A percentile compares a stretch with the other conserved stretches of the same genome.
phyloP scores from a whole-genome alignment of 2,888 invertebrate genomes.

The Drosophila rubida region DNA sequence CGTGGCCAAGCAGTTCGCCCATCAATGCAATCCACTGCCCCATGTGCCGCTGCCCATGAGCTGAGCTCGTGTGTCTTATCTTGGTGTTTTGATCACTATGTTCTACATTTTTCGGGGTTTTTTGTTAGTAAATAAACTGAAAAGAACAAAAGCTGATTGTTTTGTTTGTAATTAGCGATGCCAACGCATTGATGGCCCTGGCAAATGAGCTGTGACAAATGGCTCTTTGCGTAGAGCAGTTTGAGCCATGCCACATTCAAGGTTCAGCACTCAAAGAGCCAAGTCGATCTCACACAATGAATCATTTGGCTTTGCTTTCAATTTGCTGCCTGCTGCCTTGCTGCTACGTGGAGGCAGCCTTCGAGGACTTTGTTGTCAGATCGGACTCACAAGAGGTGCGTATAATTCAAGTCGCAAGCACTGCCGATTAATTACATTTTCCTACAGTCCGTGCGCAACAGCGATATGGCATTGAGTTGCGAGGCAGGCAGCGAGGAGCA shows the following conservation, averaged over 20 bases:
- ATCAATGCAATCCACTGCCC: slow-evolving; percentile 82
- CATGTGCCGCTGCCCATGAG: slow-evolving; percentile 79
- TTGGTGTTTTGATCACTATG: background rate
- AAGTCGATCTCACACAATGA: slow-evolving; percentile 39
- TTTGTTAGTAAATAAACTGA: slow-evolving; percentile 11
- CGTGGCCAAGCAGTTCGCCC: slow-evolving; percentile 76
- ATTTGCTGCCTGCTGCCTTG: slow-evolving; percentile 31
- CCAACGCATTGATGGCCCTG: background rate
- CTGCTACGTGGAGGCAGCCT: slow-evolving; percentile 40
- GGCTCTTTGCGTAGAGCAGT: background rate
- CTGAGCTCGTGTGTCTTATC: slow-evolving; percentile 32
- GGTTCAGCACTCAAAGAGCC: slow-evolving; percentile 36
- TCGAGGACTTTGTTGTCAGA: slow-evolving; percentile 70
- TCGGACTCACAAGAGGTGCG: slow-evolving; percentile 43
- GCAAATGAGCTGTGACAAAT: slow-evolving; percentile 48
- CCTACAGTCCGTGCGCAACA: slow-evolving; percentile 5
- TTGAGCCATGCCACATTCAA: slow-evolving; percentile 39
- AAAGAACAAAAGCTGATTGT: slow-evolving; percentile 4
- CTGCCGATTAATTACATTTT: background rate
- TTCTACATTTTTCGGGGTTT: background rate
- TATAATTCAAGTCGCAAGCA: background rate
- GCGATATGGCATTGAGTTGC: slow-evolving; percentile 23
- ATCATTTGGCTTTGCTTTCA: slow-evolving; percentile 10
- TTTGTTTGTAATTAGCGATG: slow-evolving; percentile 6
- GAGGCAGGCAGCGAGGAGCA: slow-evolving; percentile 12